phyloP scores from a whole-genome alignment of 2,797 vertebrate genomes.

The Vultur gryphus region DNA sequence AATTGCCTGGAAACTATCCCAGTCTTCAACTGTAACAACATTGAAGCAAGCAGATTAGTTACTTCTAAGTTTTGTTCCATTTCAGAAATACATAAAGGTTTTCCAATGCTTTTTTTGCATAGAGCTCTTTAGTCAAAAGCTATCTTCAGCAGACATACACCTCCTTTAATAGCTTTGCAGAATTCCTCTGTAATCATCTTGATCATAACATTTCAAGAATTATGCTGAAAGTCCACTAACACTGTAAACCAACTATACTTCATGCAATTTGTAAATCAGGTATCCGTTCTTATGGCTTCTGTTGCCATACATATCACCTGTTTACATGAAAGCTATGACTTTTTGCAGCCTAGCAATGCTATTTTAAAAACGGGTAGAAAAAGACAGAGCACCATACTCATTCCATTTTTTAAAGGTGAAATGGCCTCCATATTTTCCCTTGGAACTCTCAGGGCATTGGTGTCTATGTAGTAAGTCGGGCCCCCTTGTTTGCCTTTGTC shows the following conservation, averaged over 20 bases:
- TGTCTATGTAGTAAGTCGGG: conserved; percentile 95
- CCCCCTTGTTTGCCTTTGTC: conserved; percentile 93
- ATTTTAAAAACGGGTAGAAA: neutral
- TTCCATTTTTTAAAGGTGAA: conserved; percentile 97
- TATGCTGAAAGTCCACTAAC: neutral
- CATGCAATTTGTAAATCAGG: neutral
- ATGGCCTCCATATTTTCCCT: conserved; percentile 97
- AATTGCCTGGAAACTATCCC: conserved; percentile 99
- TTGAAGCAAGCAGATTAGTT: neutral
- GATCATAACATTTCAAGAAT: neutral
- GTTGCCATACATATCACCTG: neutral
- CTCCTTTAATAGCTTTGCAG: neutral
- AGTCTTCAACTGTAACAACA: conserved; percentile 90
- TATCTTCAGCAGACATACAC: neutral
- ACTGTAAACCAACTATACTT: neutral
- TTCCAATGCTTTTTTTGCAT: neutral
- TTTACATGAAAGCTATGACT: neutral
- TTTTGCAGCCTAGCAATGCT: neutral
- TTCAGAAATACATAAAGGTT: neutral
- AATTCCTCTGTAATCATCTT: neutral
- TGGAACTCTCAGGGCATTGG: conserved; percentile 93
- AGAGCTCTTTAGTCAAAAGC: neutral
- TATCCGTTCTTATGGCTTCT: neutral
- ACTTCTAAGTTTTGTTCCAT: neutral
- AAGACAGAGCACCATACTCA: conserved; percentile 84